Evolutionary conservation across 2,113 vertebrate genomes (phyloP), one percentile per base, ranked within the genome.

Genomic region (Toxotes jaculatrix): DNA sequence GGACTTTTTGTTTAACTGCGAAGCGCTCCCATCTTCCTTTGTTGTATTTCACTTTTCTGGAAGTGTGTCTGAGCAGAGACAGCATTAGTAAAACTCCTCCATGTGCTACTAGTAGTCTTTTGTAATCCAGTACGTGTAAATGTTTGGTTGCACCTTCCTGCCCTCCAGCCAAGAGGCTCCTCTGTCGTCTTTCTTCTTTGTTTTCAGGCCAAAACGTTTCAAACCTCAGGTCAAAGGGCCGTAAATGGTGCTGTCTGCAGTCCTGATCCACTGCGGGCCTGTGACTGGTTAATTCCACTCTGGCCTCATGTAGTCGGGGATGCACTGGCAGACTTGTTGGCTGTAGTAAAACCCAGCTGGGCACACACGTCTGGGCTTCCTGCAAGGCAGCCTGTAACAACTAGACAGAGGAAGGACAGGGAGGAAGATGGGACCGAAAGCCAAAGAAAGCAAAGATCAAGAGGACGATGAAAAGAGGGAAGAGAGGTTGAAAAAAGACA

Each of bases 371-470:
- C 80, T 81, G 42, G 92, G 90, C 17, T 88, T 92, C 68, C 93
- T 91, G 92, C 94, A 95, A 0, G 94, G 91, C 67, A 92, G 74
- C 85, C 92, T 91, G 90, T 93, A 94, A 70, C 94, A 95, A 51
- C 94, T 95, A 17, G 45, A 80, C 10, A 68, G 42, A 14, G 34
- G 34, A 27, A 53, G 17, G 40, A 47, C 34, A 21, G 11, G 7
- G 38, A 40, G 12, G 13, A 3, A 8, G 32, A 27, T 2, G 34
- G 1, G 4, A 17, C 17, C 1, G 3, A 12, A 23, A 45, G 43
- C 36, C 23, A 65, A 36, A 19, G 17, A 57, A n/a, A 59, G 9
- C 21, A 36, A 27, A 67, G 6, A 55, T 16, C 5, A n/a, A 45
- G 19, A 34, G 38, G 12, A 38, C 61, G 27, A 63, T 4, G 38